Evolutionary conservation across 2,888 invertebrate genomes (phyloP).

Genomic region (Ormyrus labotus): DNA sequence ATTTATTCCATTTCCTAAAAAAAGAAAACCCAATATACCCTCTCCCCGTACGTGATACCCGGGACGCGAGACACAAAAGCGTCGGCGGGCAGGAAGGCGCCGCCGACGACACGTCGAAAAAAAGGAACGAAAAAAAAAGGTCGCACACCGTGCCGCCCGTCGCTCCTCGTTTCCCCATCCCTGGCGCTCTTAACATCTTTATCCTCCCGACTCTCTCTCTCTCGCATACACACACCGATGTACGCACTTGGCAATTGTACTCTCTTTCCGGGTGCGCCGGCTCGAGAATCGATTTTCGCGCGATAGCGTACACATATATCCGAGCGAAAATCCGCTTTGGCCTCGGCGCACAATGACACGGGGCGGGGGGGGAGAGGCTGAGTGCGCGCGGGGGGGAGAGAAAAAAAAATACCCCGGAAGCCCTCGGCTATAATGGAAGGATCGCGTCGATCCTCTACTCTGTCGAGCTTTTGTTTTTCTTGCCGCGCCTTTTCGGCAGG

Average conservation of each 20-base stretch:
- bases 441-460: too few relatives aligned
- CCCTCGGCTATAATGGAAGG: too few relatives aligned
- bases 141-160: too few relatives aligned
- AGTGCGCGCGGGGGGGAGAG: not conserved
- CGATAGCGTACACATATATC: constrained; percentile 14
- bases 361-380: too few relatives aligned
- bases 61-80: not conserved
- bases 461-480: too few relatives aligned
- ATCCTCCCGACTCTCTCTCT: not conserved
- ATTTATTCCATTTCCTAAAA: too few relatives aligned
- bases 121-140: not conserved
- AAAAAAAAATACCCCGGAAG: constrained; percentile 11
- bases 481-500: too few relatives aligned
- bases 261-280: constrained; percentile 2
- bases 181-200: not conserved
- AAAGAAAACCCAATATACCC: too few relatives aligned
- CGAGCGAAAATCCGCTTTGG: constrained; percentile 21
- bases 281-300: constrained; percentile 34
- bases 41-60: too few relatives aligned
- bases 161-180: not conserved
- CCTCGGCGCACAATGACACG: not conserved
- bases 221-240: not conserved
- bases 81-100: not conserved
- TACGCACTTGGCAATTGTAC: not conserved
- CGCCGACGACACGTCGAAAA: not conserved